A percentile compares a stretch with the other conserved stretches of the same genome.
These are phyloP conservation scores for Laspeyria flexula DNA, from an alignment of 2,888 invertebrate genomes.

Conservation along the genomic window DNA sequence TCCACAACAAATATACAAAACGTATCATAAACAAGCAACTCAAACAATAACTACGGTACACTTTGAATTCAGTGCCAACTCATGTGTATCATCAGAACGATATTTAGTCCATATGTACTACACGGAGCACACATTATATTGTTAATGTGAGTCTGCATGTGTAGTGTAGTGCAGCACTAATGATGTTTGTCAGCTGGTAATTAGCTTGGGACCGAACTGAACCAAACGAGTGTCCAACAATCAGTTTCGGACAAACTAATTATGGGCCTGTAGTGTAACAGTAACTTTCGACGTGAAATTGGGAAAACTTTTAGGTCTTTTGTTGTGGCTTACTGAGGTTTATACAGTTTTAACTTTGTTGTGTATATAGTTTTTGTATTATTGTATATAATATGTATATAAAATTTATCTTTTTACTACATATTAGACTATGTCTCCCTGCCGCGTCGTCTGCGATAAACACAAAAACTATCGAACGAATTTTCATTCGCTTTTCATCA, in stretches of 20 bases:
- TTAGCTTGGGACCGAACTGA: slow-evolving; percentile 35
- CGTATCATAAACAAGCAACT: too few species aligned
- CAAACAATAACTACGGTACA: neutral
- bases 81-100: neutral
- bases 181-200: slow-evolving; percentile 43
- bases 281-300: slow-evolving; percentile 5
- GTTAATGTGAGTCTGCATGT: neutral
- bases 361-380: neutral
- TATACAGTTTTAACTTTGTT: neutral
- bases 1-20: too few species aligned
- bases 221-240: slow-evolving; percentile 51
- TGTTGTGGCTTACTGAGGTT: neutral
- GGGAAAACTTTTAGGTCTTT: neutral
- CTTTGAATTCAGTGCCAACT: neutral
- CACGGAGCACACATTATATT: neutral
- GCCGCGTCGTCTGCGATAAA: too few species aligned
- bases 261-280: slow-evolving; percentile 29
- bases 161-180: slow-evolving; percentile 31
- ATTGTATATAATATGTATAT: too few species aligned
- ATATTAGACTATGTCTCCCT: too few species aligned
- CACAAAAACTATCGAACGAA: too few species aligned
- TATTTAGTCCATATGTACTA: neutral
- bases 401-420: too few species aligned
- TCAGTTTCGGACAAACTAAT: slow-evolving; percentile 58
- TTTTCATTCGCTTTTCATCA: too few species aligned